A percentile compares a stretch with the other conserved stretches of the same genome.
These are phyloP conservation scores for Phoeniculus purpureus DNA, from an alignment of 2,797 vertebrate genomes.

Conservation along the genomic window DNA sequence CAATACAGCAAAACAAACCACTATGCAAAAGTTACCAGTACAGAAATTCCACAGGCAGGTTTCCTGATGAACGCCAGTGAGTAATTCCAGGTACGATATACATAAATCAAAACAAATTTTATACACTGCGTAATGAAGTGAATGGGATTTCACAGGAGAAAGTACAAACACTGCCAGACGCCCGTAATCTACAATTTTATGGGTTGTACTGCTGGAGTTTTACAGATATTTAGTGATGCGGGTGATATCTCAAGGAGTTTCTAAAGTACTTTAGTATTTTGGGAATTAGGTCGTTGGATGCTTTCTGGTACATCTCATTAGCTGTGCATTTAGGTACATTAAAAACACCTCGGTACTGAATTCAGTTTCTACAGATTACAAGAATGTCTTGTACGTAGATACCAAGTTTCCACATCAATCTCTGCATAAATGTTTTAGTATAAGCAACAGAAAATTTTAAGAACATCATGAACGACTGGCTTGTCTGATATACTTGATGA, in stretches of 20 bases:
- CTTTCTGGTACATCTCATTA: neutral
- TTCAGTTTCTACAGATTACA: slow-evolving; percentile 1
- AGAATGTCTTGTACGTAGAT: neutral
- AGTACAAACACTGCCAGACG: neutral
- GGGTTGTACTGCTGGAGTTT: neutral
- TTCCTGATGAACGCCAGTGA: neutral
- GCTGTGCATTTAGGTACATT: neutral
- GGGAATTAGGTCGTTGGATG: neutral
- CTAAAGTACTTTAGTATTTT: slow-evolving; percentile 7
- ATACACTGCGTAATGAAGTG: neutral
- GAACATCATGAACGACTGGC: neutral
- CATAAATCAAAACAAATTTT: neutral
- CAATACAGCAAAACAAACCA: neutral
- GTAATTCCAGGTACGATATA: neutral
- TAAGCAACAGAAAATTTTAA: slow-evolving; percentile 19
- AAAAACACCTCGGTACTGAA: neutral
- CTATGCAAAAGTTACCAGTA: neutral
- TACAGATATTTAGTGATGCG: slow-evolving; percentile 8
- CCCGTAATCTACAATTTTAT: neutral
- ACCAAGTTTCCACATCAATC: neutral
- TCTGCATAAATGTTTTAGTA: neutral
- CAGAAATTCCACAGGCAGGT: neutral
- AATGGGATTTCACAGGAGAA: neutral
- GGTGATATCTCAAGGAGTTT: slow-evolving; percentile 23
- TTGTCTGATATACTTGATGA: neutral